A percentile compares a stretch with the other conserved stretches of the same genome.
These are phyloP conservation scores for Bellardia pandia DNA, from an alignment of 2,888 invertebrate species.

Conservation along the genomic window DNA sequence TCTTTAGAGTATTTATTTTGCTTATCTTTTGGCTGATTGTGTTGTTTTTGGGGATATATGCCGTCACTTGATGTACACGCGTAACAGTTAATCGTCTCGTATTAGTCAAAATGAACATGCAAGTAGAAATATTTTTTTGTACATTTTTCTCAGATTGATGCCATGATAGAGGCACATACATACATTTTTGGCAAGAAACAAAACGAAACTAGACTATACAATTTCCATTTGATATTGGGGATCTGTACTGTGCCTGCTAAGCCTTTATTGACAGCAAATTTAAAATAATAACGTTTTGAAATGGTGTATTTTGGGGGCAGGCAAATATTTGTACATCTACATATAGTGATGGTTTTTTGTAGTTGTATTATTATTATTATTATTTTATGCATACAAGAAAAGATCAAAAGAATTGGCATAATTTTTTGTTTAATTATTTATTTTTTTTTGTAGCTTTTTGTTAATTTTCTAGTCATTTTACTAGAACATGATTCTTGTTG, in stretches of 20 bases:
- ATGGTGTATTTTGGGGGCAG: slow-evolving; percentile 50
- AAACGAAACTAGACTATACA: slow-evolving; percentile 7
- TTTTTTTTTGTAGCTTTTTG: neutral
- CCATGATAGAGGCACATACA: slow-evolving; percentile 18
- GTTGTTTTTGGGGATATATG: slow-evolving; percentile 6
- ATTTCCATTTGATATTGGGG: neutral
- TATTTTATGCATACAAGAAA: slow-evolving; percentile 13
- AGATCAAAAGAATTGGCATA: slow-evolving; percentile 71
- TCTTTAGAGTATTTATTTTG: neutral
- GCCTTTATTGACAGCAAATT: neutral
- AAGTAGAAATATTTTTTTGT: slow-evolving; percentile 11
- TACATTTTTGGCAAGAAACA: slow-evolving; percentile 37
- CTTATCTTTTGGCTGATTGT: neutral
- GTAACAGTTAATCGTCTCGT: slow-evolving; percentile 67
- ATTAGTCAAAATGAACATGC: slow-evolving; percentile 66
- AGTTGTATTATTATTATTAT: slow-evolving; percentile 14
- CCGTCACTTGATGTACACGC: slow-evolving; percentile 67
- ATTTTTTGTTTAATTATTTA: slow-evolving; percentile 46
- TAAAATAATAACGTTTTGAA: neutral
- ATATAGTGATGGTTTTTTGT: slow-evolving; percentile 10
- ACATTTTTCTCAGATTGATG: slow-evolving; percentile 22
- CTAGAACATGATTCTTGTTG: slow-evolving; percentile 76
- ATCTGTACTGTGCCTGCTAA: too few relatives aligned
- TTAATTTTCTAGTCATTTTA: slow-evolving; percentile 41
- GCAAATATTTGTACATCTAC: slow-evolving; percentile 17